Percentiles rank a stretch among this genome's conserved stretches.
phyloP scores from a whole-genome alignment of 2,888 invertebrate species.

The Apodemia duryi region DNA sequence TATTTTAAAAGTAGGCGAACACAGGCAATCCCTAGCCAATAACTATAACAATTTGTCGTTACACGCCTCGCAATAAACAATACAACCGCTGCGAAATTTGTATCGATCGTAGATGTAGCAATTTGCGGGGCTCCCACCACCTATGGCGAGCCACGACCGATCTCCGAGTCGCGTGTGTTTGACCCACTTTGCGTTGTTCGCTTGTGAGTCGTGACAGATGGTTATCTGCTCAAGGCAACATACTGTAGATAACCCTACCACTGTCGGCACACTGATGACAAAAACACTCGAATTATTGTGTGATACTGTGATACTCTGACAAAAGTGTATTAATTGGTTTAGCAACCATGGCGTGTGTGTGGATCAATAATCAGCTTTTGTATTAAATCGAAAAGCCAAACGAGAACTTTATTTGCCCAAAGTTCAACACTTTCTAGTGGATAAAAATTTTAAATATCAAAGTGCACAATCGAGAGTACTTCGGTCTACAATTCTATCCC shows the following conservation, averaged over 20 bases:
- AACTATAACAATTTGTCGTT: neutral
- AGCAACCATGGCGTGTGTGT: neutral
- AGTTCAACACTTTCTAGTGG: too few species aligned
- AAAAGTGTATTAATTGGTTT: neutral
- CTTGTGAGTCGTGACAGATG: slow-evolving; percentile 3
- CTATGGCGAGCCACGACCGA: slow-evolving; percentile 8
- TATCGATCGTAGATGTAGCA: slow-evolving; percentile 11
- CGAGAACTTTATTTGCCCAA: too few species aligned
- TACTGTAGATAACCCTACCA: neutral
- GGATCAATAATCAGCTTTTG: neutral
- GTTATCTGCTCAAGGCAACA: neutral
- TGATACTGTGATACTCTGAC: neutral
- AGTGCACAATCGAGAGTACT: too few species aligned
- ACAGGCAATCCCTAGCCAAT: neutral
- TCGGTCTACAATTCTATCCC: too few species aligned
- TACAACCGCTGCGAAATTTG: slow-evolving; percentile 11
- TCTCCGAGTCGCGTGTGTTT: slow-evolving; percentile 11
- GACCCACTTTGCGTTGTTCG: slow-evolving; percentile 7
- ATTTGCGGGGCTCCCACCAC: slow-evolving; percentile 8
- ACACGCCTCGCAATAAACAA: slow-evolving; percentile 6
- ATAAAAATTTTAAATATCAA: too few species aligned
- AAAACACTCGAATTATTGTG: neutral
- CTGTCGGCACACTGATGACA: neutral
- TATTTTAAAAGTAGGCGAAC: neutral
- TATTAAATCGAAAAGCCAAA: too few species aligned